phyloP scores from a whole-genome alignment of 2,888 invertebrate species.

The Meandrusa payeni region DNA sequence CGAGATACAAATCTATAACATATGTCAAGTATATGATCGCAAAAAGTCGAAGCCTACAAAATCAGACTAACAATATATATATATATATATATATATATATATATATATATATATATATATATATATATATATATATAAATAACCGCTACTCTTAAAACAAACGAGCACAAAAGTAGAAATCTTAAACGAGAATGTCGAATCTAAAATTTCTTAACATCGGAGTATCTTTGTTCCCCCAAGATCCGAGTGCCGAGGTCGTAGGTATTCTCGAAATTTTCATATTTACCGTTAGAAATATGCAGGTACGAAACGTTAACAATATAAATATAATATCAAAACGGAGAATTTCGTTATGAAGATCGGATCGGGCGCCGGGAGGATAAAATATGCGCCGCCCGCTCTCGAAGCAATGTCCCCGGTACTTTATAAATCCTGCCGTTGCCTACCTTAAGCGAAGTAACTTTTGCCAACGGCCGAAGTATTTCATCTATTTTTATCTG shows the following conservation, averaged over 20 bases:
- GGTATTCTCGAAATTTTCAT: conserved; percentile 80
- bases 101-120: no score
- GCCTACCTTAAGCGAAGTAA: conserved; percentile 21
- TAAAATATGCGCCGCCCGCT: conserved; percentile 59
- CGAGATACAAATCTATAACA: no score
- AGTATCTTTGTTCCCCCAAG: conserved; percentile 68
- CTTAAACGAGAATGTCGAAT: conserved; percentile 35
- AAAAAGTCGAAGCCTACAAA: no score
- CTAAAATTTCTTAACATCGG: conserved; percentile 65
- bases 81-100: no score
- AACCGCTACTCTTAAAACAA: neutral
- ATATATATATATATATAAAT: no score
- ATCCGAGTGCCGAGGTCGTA: conserved; percentile 60
- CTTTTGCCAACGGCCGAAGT: conserved; percentile 19
- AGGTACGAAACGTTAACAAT: conserved; percentile 79
- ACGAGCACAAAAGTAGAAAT: conserved; percentile 7
- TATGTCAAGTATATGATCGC: no score
- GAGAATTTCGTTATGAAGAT: conserved; percentile 81
- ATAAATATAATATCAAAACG: conserved; percentile 82
- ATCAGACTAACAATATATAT: no score
- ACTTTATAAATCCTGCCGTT: conserved; percentile 47
- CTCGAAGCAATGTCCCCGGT: conserved; percentile 38
- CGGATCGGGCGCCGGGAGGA: conserved; percentile 71
- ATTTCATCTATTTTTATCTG: conserved; percentile 23
- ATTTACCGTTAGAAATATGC: conserved; percentile 81